These are phyloP conservation scores for Leptopterna dolabrata DNA, from an alignment of 2,888 invertebrate species.

Conservation along the genomic window DNA sequence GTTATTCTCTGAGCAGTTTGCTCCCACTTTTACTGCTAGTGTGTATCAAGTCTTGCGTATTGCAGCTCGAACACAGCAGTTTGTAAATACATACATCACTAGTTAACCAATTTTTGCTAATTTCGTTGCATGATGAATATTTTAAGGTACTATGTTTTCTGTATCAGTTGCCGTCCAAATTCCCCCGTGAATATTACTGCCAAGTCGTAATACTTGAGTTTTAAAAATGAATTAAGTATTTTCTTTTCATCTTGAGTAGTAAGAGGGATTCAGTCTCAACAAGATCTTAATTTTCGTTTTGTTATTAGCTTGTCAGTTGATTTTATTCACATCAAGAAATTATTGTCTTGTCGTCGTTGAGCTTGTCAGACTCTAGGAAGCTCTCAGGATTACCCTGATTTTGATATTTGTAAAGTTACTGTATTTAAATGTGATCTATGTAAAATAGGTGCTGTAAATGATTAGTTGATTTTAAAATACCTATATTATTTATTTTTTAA, in stretches of 20 bases:
- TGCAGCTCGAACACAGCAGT: neutral
- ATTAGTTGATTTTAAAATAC: neutral
- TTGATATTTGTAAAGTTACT: neutral
- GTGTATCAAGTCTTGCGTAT: neutral
- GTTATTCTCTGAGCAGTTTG: neutral
- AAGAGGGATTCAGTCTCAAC: neutral
- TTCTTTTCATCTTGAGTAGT: neutral
- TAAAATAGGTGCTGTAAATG: conserved; percentile 3
- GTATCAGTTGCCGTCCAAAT: conserved; percentile 7
- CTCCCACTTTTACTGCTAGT: neutral
- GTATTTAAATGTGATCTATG: conserved; percentile 5
- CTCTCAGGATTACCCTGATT: neutral
- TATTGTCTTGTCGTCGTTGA: neutral
- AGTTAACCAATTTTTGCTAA: neutral
- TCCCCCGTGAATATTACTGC: neutral
- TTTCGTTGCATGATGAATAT: neutral
- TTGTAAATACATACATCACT: neutral
- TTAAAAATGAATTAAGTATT: neutral
- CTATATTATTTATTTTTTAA: neutral
- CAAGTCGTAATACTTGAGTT: neutral
- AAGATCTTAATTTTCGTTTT: neutral
- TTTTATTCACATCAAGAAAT: neutral
- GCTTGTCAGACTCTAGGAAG: neutral
- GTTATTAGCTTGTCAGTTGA: neutral
- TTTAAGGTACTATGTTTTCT: neutral